phyloP scores from a whole-genome alignment of 2,888 invertebrate genomes.

The Diarsia brunnea region DNA sequence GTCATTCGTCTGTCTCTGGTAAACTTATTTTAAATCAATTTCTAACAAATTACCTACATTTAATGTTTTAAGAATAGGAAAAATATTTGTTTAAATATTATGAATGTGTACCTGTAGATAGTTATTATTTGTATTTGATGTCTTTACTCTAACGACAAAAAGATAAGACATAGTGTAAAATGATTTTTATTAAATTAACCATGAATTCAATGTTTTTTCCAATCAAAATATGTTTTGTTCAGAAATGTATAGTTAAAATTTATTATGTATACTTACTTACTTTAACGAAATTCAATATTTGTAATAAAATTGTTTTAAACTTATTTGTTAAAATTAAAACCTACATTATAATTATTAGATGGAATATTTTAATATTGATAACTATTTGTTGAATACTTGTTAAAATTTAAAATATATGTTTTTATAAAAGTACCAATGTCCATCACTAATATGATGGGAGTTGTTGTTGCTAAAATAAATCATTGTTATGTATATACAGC shows the following conservation, averaged over 20 bases:
- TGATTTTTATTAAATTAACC: constrained; percentile 31
- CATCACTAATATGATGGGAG: constrained; percentile 66
- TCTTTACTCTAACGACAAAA: constrained; percentile 40
- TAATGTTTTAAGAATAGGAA: constrained; percentile 34
- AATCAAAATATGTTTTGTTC: constrained; percentile 38
- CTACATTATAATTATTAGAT: constrained; percentile 44
- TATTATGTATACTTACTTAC: not conserved
- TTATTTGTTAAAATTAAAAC: constrained; percentile 29
- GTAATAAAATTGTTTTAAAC: constrained; percentile 24
- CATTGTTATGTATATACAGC: constrained; percentile 81
- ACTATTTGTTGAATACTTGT: no score
- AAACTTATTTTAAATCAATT: constrained; percentile 29
- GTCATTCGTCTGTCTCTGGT: constrained; percentile 31
- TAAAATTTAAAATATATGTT: constrained; percentile 41
- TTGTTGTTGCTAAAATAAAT: constrained; percentile 76
- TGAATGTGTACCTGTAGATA: constrained; percentile 61
- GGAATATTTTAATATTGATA: constrained; percentile 42
- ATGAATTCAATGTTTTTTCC: constrained; percentile 28
- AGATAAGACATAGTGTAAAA: constrained; percentile 25
- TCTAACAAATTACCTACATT: constrained; percentile 30
- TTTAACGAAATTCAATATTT: constrained; percentile 34
- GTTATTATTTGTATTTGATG: constrained; percentile 59
- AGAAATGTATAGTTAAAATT: constrained; percentile 24
- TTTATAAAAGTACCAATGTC: constrained; percentile 27
- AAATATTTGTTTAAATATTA: constrained; percentile 51